These are phyloP conservation scores for Callinectes sapidus DNA, from an alignment of 2,888 invertebrate genomes.

Conservation along the genomic window DNA sequence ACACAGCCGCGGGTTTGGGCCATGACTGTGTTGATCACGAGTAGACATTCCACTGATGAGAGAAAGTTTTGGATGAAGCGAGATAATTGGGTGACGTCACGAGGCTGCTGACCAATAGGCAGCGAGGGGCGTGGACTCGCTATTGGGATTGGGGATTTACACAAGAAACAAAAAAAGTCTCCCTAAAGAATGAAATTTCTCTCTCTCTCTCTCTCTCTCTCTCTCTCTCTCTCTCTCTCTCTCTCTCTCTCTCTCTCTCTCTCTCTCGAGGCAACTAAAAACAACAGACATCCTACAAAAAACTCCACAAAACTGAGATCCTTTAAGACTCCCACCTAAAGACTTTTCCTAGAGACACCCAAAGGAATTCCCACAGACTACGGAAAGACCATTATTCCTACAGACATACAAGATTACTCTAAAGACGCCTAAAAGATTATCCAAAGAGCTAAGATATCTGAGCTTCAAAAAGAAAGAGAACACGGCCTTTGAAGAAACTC, in stretches of 20 bases:
- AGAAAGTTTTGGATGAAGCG: conserved; percentile 31
- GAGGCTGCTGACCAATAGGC: conserved; percentile 40
- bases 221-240: conserved; percentile 35
- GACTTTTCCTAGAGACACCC: too few relatives aligned
- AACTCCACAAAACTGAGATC: too few relatives aligned
- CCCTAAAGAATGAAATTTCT: neutral
- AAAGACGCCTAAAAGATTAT: too few relatives aligned
- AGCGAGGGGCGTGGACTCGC: conserved; percentile 49
- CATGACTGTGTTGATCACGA: conserved; percentile 2
- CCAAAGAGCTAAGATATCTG: too few relatives aligned
- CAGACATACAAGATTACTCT: too few relatives aligned
- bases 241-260: neutral
- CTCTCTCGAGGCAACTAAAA: neutral
- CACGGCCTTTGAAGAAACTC: too few relatives aligned
- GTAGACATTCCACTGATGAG: conserved; percentile 19
- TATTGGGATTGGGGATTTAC: conserved; percentile 27
- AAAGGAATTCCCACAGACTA: too few relatives aligned
- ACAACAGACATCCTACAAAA: too few relatives aligned
- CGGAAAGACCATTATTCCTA: too few relatives aligned
- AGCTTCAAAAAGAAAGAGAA: too few relatives aligned
- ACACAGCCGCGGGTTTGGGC: neutral
- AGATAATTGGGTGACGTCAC: conserved; percentile 60
- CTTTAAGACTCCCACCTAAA: too few relatives aligned
- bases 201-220: neutral
- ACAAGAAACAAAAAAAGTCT: conserved; percentile 12